Evolutionary conservation across 2,113 vertebrate species (phyloP).

Genomic region (Tupaia chinensis): DNA sequence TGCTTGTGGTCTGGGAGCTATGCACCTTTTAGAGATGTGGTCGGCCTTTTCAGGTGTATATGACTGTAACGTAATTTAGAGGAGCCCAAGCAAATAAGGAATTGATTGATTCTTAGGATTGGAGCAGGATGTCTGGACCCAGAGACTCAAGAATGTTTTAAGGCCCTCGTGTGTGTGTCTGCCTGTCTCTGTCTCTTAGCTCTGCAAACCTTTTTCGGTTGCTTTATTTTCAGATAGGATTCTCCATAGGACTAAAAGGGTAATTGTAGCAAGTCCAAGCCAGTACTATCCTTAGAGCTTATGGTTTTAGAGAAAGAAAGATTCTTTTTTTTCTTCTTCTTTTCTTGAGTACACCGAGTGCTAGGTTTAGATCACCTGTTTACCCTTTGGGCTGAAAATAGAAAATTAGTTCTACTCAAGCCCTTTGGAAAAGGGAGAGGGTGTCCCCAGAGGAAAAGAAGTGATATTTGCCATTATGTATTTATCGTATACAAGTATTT

Average conservation of each 20-base stretch:
- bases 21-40: background rate
- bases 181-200: background rate
- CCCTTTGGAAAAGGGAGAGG: background rate
- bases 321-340: background rate
- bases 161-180: background rate
- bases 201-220: constrained; percentile 24
- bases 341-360: background rate
- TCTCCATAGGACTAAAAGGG: background rate
- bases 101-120: background rate
- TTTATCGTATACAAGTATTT: background rate
- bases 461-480: background rate
- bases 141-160: background rate
- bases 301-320: background rate
- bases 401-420: background rate
- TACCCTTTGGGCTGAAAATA: background rate
- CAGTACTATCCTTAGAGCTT: background rate
- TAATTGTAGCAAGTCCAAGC: background rate
- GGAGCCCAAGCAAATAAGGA: background rate
- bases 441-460: background rate
- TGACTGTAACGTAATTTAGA: background rate
- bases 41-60: background rate
- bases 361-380: background rate
- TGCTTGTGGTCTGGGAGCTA: background rate
- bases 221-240: background rate
- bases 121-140: background rate